Evolutionary conservation across 2,113 vertebrate genomes (phyloP).

Genomic region (Varanus salvator): DNA sequence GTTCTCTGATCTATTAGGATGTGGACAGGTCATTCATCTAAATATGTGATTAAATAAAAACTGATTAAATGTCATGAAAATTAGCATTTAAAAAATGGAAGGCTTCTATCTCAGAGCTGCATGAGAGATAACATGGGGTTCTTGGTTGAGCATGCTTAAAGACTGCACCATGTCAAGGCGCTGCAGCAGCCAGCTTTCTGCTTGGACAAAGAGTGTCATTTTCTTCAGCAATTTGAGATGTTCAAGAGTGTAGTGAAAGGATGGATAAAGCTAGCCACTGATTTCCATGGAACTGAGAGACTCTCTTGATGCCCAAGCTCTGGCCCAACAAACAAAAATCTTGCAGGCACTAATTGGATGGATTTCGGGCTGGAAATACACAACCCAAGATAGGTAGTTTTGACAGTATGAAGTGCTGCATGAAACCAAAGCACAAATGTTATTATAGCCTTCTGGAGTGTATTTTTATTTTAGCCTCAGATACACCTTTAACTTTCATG

Average conservation of each 20-base stretch:
- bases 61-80: not conserved
- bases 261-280: not conserved
- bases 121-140: not conserved
- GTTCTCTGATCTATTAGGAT: not conserved
- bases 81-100: not conserved
- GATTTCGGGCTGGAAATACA: constrained; percentile 12
- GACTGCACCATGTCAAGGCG: constrained; percentile 16
- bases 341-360: constrained; percentile 4
- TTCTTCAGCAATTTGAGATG: constrained; percentile 39
- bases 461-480: not conserved
- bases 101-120: not conserved
- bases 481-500: constrained; percentile 38
- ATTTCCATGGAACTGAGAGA: constrained; percentile 1
- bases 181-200: not conserved
- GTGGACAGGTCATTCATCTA: not conserved
- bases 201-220: constrained; percentile 40
- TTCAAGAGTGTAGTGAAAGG: not conserved
- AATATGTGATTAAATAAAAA: not conserved
- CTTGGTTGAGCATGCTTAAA: constrained; percentile 12
- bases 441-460: constrained; percentile 9
- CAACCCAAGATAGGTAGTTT: constrained; percentile 20
- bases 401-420: constrained; percentile 40
- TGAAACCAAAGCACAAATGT: constrained; percentile 37
- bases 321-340: constrained; percentile 14
- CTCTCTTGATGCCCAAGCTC: constrained; percentile 62